Conservation (phyloP, 2,797 vertebrate species). For the Acrossocheilus wenchowensis region DNA sequence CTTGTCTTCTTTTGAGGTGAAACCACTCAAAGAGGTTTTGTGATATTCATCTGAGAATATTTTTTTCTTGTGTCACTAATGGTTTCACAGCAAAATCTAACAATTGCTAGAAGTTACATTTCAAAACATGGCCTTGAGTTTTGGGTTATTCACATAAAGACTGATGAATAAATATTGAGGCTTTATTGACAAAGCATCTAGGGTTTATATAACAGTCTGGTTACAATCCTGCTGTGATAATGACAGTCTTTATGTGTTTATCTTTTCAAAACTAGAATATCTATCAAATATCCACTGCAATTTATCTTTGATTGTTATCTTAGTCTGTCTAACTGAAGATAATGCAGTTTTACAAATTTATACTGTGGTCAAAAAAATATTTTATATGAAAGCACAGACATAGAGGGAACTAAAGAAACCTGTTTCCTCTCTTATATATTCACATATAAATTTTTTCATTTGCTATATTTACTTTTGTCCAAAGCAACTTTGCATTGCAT, state of each 20-base stretch:
- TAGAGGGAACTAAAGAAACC: neutral
- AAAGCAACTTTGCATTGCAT: too few species aligned
- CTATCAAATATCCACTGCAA: neutral
- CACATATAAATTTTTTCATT: too few species aligned
- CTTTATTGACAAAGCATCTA: neutral
- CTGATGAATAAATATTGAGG: neutral
- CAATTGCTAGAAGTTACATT: neutral
- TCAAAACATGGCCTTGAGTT: neutral
- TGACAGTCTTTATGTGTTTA: neutral
- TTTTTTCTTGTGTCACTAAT: neutral
- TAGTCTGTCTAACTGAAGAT: neutral
- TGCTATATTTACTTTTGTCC: too few species aligned
- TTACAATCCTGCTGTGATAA: conserved; percentile 14
- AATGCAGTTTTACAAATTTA: neutral
- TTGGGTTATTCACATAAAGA: neutral
- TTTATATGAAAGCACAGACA: neutral
- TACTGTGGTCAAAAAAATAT: neutral
- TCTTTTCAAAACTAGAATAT: conserved; percentile 18
- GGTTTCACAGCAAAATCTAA: neutral
- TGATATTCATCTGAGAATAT: neutral
- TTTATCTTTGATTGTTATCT: neutral
- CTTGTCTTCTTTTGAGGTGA: neutral
- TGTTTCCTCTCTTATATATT: neutral
- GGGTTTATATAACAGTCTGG: neutral
- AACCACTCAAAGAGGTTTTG: neutral